phyloP scores from a whole-genome alignment of 2,113 vertebrate genomes.

The Okapia johnstoni region DNA sequence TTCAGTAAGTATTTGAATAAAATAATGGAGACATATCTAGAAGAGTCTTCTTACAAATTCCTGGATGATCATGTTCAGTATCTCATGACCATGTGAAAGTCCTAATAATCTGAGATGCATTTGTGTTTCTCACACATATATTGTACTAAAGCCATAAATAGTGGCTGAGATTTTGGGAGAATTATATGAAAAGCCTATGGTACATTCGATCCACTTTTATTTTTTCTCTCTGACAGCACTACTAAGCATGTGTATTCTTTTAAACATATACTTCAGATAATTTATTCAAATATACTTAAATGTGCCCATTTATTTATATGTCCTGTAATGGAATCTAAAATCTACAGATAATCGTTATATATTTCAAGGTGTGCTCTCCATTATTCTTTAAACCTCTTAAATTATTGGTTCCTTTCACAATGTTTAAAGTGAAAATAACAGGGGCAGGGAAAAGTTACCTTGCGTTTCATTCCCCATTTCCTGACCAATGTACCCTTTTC shows the following conservation, averaged over 20 bases:
- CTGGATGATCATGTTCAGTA: neutral
- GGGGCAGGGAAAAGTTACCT: neutral
- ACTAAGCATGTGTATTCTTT: neutral
- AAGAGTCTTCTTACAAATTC: neutral
- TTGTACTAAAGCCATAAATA: conserved; percentile 5
- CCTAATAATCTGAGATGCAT: neutral
- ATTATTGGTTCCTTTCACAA: neutral
- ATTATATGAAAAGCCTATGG: neutral
- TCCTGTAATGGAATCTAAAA: neutral
- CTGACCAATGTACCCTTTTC: neutral
- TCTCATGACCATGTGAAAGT: neutral
- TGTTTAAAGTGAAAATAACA: neutral
- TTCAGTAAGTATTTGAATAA: conserved; percentile 2
- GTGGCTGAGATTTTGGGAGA: neutral
- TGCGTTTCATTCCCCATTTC: neutral
- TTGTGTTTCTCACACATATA: neutral
- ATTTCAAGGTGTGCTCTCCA: neutral
- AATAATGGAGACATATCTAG: neutral
- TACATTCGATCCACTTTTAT: neutral
- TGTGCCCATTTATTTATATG: neutral
- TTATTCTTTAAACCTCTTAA: neutral
- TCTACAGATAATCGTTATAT: neutral
- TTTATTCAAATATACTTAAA: neutral
- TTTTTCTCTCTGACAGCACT: neutral
- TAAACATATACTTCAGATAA: neutral